Evolutionary conservation across 2,797 vertebrate genomes (phyloP), one percentile per base, ranked within the genome.

Genomic region (Hippoglossus hippoglossus): DNA sequence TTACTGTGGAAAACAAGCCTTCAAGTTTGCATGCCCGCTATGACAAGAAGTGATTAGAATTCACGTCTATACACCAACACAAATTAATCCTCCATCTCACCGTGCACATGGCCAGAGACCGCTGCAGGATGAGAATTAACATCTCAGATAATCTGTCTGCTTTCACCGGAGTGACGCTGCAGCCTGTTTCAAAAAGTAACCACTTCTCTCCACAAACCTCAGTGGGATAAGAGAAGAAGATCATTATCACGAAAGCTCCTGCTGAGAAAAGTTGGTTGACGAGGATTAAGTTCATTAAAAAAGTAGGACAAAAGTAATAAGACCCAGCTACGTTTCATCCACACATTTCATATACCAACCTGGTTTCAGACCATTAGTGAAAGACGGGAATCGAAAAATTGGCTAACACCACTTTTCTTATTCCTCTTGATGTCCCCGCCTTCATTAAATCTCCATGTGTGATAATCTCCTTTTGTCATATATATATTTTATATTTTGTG

Each of bases 241-340:
- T 89, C 79, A 87, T 90, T 86, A 90, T 78, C 78, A 73, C 3
- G 3, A 64, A 67, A 73, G 65, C 63, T 67, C 21, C 67, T 73
- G 73, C 57, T 61, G 66, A 52, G 60, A 78, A 83, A 84, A 78
- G 84, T 73, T 72, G 66, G 66, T 57, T 78, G 71, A 73, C 80
- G 47, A 79, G 78, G 72, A 76, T 80, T 51, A 80, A 77, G 74
- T 79, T 87, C 39, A 79, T 54, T 75, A 31, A 28, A 91, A 92
- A 92, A 91, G 87, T 88, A 83, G 87, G 87, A 88, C 85, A 87
- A 91, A 77, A 59, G 67, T 90, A 83, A 90, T 89, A 84, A 85
- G 57, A 84, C 34, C 47, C 47, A 73, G 73, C 62, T 70, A 52
- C 73, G 70, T 79, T 72, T 72, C 31, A 71, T 71, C 75, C 71